phyloP scores from a whole-genome alignment of 35 echinoderm and acorn worm species.

The Anneissia japonica region DNA sequence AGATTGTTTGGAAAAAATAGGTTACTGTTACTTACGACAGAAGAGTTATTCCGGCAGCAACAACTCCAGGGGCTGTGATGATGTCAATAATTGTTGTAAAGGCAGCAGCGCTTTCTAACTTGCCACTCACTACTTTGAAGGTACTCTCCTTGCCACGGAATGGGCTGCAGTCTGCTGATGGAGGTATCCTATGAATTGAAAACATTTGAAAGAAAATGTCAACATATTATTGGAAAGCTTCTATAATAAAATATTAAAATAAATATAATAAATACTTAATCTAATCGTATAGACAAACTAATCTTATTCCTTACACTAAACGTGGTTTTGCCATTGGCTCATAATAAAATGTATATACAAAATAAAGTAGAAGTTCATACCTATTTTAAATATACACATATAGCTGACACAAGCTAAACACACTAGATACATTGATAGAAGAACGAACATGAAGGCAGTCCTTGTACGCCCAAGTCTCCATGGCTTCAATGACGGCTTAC shows the following conservation, averaged over 20 bases:
- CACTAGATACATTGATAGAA: slow-evolving; percentile 69
- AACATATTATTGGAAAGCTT: neutral
- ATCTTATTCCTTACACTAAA: too few relatives aligned
- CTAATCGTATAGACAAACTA: too few relatives aligned
- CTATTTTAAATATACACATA: too few relatives aligned
- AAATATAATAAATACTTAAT: too few relatives aligned
- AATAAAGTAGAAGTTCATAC: too few relatives aligned
- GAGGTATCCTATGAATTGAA: slow-evolving; percentile 13
- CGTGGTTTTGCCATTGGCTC: too few relatives aligned
- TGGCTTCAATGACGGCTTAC: slow-evolving; percentile 70
- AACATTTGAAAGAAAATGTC: neutral
- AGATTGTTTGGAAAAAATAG: too few relatives aligned
- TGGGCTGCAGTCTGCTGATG: slow-evolving; percentile 64
- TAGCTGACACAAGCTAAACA: slow-evolving; percentile 56
- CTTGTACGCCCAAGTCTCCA: slow-evolving; percentile 65
- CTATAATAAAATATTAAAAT: too few relatives aligned
- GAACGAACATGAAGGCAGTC: slow-evolving; percentile 65
- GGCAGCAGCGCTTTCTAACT: neutral
- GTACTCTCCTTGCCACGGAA: slow-evolving; percentile 35
- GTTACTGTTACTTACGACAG: slow-evolving; percentile 44
- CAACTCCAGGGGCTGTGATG: slow-evolving; percentile 40
- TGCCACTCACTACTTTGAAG: slow-evolving; percentile 17
- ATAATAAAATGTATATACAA: too few relatives aligned
- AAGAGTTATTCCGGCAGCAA: slow-evolving; percentile 24
- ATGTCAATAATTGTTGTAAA: slow-evolving; percentile 33